Evolutionary conservation across 1,140 invertebrate species (phyloP).

Genomic region (Teleogryllus occipitalis): DNA sequence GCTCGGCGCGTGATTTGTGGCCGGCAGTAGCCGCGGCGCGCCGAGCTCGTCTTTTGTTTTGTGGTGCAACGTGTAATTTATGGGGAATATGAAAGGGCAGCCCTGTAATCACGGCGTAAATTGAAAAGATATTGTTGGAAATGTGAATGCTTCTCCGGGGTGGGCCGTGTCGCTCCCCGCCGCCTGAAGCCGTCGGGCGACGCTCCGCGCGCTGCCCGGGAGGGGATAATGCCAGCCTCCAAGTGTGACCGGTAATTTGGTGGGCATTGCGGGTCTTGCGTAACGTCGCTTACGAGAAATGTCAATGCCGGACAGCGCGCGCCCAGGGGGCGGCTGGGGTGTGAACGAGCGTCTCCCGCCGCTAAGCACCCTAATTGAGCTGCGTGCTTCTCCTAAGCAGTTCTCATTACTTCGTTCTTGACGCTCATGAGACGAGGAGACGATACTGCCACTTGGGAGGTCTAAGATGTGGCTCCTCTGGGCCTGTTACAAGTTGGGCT

Average conservation of each 20-base stretch:
- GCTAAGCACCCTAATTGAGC: neutral
- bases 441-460: neutral
- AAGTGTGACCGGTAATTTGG: no score
- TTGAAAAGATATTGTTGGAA: neutral
- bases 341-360: no score
- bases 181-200: no score
- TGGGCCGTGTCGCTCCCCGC: neutral
- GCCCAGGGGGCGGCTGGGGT: no score
- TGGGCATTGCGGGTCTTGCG: no score
- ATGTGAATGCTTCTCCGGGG: neutral
- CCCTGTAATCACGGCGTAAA: neutral
- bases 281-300: no score
- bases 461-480: neutral
- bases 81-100: neutral
- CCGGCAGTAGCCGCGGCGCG: neutral
- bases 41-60: neutral
- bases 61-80: neutral
- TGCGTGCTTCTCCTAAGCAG: neutral
- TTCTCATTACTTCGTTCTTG: neutral
- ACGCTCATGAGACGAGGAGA: neutral
- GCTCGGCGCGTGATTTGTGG: slow-evolving; percentile 2
- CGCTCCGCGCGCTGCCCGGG: no score
- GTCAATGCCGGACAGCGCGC: no score
- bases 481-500: neutral
- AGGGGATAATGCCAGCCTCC: no score